A percentile compares a stretch with the other conserved stretches of the same genome.
Conservation (phyloP, 2,888 invertebrate species). For the Tipula helvola region DNA sequence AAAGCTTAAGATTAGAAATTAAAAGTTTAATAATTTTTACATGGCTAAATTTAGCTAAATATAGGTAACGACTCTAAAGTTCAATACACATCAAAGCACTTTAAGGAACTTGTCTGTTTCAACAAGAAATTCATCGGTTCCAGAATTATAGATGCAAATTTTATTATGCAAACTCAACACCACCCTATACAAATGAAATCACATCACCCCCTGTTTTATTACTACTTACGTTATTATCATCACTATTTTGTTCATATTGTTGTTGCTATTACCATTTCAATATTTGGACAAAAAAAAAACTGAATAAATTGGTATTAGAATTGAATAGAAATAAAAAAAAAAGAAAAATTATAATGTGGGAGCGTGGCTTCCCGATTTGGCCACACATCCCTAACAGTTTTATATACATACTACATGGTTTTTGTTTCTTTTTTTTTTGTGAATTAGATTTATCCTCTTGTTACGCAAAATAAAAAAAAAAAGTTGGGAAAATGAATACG, state of each 20-base stretch:
- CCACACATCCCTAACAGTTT: constrained; percentile 7
- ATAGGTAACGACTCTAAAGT: too few relatives aligned
- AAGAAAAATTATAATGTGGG: neutral
- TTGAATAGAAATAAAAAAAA: neutral
- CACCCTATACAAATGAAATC: neutral
- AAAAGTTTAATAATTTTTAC: too few relatives aligned
- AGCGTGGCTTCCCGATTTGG: constrained; percentile 12
- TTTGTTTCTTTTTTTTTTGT: neutral
- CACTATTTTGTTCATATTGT: neutral
- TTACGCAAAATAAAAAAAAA: neutral
- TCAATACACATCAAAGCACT: too few relatives aligned
- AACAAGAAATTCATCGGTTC: too few relatives aligned
- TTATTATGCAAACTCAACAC: neutral
- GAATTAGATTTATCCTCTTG: constrained; percentile 6
- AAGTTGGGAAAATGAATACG: neutral
- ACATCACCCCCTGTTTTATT: neutral
- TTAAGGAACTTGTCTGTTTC: too few relatives aligned
- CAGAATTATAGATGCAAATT: too few relatives aligned
- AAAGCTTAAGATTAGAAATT: too few relatives aligned
- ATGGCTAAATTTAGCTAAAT: too few relatives aligned
- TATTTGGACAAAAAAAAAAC: neutral
- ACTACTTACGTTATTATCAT: neutral
- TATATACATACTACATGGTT: neutral
- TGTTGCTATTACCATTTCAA: neutral
- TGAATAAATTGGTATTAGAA: neutral